These are phyloP conservation scores for Lepus oiostolus DNA, from an alignment of 2,797 vertebrate genomes.

Conservation along the genomic window DNA sequence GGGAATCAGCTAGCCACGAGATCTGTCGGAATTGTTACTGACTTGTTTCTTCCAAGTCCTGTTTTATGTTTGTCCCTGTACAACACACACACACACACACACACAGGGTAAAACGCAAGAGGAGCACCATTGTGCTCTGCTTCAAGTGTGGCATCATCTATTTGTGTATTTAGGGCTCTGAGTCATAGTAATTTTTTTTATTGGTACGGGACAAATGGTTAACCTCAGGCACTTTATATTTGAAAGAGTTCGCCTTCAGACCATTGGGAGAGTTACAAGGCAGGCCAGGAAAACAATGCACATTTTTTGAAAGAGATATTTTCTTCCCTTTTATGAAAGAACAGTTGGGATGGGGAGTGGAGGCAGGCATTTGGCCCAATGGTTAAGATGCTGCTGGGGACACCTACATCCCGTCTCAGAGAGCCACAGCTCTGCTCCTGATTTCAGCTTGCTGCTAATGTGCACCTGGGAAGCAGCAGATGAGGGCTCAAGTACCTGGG, in stretches of 20 bases:
- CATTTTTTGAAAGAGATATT: background rate
- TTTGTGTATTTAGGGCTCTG: slow-evolving; percentile 48
- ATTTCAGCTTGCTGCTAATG: too few species aligned
- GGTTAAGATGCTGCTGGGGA: too few species aligned
- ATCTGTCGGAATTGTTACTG: slow-evolving; percentile 48
- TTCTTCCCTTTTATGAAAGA: slow-evolving; percentile 20
- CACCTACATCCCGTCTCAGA: too few species aligned
- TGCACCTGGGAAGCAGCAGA: too few species aligned
- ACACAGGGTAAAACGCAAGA: slow-evolving; percentile 62
- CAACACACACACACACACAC: slow-evolving; percentile 15
- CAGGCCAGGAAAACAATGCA: slow-evolving; percentile 60
- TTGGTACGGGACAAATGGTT: slow-evolving; percentile 78
- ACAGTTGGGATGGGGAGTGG: too few species aligned
- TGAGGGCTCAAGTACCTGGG: too few species aligned
- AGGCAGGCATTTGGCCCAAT: too few species aligned
- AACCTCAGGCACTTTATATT: slow-evolving; percentile 67
- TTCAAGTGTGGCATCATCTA: slow-evolving; percentile 41
- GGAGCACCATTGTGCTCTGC: slow-evolving; percentile 57
- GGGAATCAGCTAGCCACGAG: background rate
- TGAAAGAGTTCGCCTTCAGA: slow-evolving; percentile 77
- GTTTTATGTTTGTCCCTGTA: slow-evolving; percentile 54
- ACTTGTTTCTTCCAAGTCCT: slow-evolving; percentile 67
- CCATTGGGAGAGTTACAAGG: slow-evolving; percentile 72
- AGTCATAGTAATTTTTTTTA: slow-evolving; percentile 72
- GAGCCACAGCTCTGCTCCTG: too few species aligned